phyloP scores from a whole-genome alignment of 2,113 vertebrate genomes.

The Junco hyemalis region DNA sequence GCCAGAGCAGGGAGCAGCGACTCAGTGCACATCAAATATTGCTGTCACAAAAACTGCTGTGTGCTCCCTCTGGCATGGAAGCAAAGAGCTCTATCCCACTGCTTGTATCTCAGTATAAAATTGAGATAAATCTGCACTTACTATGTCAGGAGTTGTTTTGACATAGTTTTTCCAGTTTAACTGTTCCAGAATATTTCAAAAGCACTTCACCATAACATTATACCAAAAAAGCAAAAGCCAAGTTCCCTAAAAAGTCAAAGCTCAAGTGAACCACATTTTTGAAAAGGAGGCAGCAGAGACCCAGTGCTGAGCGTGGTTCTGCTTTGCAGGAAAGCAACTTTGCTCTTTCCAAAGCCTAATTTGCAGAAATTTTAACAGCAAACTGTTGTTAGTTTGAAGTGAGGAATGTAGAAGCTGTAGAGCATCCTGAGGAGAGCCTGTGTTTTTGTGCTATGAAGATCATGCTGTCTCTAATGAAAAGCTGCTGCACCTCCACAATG shows the following conservation, averaged over 20 bases:
- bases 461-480: background rate
- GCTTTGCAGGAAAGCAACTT: background rate
- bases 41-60: background rate
- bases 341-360: background rate
- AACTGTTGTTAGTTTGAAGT: background rate
- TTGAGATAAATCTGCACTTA: background rate
- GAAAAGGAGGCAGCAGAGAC: background rate
- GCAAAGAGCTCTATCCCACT: background rate
- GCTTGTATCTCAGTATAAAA: background rate
- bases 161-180: background rate
- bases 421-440: background rate
- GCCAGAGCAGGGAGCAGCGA: background rate
- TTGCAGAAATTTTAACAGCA: background rate
- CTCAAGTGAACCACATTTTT: background rate
- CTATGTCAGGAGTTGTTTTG: background rate
- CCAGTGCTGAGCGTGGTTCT: accelerated
- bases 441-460: background rate
- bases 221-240: background rate
- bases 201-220: background rate
- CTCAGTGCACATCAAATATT: background rate
- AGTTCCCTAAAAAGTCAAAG: background rate
- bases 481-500: background rate
- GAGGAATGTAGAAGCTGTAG: background rate
- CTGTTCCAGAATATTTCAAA: background rate
- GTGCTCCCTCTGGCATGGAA: background rate